Evolutionary conservation across 2,797 vertebrate genomes (phyloP).

Genomic region (Synanceia verrucosa): DNA sequence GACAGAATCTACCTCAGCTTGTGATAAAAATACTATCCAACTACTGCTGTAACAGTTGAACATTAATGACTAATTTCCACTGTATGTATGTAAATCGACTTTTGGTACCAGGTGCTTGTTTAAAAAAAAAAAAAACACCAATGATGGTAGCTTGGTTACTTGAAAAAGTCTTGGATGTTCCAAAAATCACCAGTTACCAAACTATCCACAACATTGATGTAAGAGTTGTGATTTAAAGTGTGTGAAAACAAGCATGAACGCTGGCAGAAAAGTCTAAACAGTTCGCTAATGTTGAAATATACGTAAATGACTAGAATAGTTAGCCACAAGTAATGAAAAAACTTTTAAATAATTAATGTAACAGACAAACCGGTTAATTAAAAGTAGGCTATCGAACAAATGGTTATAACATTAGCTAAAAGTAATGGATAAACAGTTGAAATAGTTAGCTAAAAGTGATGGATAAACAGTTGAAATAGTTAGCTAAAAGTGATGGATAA

Average conservation of each 20-base stretch:
- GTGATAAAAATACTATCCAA: not conserved
- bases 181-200: not conserved
- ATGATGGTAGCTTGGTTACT: too few species aligned
- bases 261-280: not conserved
- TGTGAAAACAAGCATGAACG: not conserved
- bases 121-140: too few species aligned
- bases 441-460: not conserved
- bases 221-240: not conserved
- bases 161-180: not conserved
- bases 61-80: not conserved
- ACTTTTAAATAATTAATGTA: not conserved
- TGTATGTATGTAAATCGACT: too few species aligned
- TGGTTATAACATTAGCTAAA: not conserved
- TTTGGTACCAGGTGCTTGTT: not conserved
- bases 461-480: not conserved
- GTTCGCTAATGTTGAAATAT: not conserved
- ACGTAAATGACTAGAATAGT: not conserved
- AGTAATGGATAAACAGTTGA: not conserved
- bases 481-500: not conserved
- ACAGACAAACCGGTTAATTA: too few species aligned
- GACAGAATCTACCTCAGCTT: not conserved
- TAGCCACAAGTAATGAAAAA: not conserved
- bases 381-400: too few species aligned
- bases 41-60: not conserved
- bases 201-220: not conserved